Conservation (phyloP, 2,797 vertebrate species). For the Alcedo atthis region DNA sequence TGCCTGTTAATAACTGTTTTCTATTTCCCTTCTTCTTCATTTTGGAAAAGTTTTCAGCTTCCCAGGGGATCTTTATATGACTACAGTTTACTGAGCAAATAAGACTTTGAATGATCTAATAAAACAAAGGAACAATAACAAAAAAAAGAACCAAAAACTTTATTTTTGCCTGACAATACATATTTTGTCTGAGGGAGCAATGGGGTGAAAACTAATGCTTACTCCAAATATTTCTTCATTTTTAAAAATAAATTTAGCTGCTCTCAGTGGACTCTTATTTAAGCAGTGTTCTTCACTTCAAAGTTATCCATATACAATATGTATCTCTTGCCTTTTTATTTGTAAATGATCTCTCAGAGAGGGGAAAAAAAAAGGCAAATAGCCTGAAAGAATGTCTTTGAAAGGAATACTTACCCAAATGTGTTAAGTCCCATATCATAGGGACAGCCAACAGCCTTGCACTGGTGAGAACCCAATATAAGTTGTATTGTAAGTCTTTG, state of each 20-base stretch:
- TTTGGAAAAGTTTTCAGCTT: slow-evolving; percentile 1
- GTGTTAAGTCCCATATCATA: not conserved
- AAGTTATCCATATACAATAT: not conserved
- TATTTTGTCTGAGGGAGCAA: not conserved
- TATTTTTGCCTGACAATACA: not conserved
- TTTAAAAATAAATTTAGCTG: not conserved
- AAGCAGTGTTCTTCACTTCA: not conserved
- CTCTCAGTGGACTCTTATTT: not conserved
- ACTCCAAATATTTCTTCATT: not conserved
- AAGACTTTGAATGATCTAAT: not conserved
- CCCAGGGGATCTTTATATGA: not conserved
- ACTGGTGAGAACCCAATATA: rapidly evolving
- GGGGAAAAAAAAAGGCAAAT: too few species aligned
- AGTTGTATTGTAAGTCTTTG: not conserved
- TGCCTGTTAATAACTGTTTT: not conserved
- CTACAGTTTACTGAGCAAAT: not conserved
- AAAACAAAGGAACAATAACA: not conserved
- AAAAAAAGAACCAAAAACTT: not conserved
- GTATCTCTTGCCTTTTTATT: not conserved
- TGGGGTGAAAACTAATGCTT: not conserved
- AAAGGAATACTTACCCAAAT: not conserved
- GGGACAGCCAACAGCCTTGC: not conserved
- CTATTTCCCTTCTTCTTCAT: not conserved
- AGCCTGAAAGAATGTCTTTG: not conserved
- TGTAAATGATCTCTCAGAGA: not conserved